These are phyloP conservation scores for Phrynosoma blainvillii DNA, from an alignment of 2,113 vertebrate species.

Conservation along the genomic window DNA sequence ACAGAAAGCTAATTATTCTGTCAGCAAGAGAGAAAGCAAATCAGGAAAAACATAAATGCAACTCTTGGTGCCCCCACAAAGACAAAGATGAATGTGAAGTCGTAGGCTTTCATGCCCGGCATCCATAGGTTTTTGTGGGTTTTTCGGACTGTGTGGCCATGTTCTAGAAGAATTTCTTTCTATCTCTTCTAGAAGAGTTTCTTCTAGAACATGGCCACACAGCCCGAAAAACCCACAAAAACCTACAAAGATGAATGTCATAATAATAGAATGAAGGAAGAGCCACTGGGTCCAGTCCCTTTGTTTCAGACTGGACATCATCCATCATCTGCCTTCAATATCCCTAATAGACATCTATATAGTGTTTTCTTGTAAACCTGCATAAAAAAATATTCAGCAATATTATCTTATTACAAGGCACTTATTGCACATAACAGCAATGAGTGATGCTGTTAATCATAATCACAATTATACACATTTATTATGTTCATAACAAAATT, in stretches of 20 bases:
- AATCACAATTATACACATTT: neutral
- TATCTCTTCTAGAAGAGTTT: too few relatives aligned
- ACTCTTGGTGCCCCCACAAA: neutral
- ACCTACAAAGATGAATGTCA: too few relatives aligned
- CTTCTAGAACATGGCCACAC: too few relatives aligned
- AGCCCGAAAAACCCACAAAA: too few relatives aligned
- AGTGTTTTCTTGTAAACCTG: neutral
- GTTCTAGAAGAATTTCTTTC: too few relatives aligned
- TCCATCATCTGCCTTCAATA: neutral
- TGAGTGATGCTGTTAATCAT: neutral
- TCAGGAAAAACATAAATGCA: neutral
- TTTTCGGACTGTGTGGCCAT: too few relatives aligned
- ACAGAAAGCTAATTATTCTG: neutral
- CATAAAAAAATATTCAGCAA: neutral
- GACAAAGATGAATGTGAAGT: too few relatives aligned
- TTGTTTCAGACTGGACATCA: neutral
- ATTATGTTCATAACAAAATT: neutral
- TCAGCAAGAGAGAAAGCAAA: neutral
- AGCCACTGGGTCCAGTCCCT: neutral
- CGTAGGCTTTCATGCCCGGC: too few relatives aligned
- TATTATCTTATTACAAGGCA: neutral
- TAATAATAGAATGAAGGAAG: neutral
- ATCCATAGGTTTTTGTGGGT: too few relatives aligned
- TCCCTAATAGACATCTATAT: too few relatives aligned
- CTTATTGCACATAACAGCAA: neutral